Evolutionary conservation across 1,140 invertebrate genomes (phyloP).

Genomic region (Diorhabda carinulata): DNA sequence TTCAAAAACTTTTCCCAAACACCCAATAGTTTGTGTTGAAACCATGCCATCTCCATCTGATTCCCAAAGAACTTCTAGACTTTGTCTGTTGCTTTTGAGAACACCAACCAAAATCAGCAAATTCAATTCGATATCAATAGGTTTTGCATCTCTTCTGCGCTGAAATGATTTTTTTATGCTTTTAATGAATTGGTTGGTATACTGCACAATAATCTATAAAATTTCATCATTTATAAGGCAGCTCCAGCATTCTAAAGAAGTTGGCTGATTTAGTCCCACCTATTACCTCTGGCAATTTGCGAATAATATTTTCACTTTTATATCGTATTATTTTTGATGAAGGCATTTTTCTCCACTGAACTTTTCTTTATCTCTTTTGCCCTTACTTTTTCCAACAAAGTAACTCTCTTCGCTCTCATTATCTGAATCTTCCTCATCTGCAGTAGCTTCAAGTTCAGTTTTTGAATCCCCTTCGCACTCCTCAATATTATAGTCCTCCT

Average conservation of each 20-base stretch:
- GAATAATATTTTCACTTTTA: slow-evolving; percentile 15
- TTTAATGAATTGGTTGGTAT: slow-evolving; percentile 10
- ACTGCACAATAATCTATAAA: slow-evolving; percentile 8
- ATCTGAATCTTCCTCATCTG: slow-evolving; percentile 17
- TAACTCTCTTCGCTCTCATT: neutral
- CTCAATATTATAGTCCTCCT: neutral
- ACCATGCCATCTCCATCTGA: too few relatives aligned
- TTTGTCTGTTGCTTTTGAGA: too few relatives aligned
- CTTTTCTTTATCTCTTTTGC: slow-evolving; percentile 7
- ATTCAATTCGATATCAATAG: too few relatives aligned
- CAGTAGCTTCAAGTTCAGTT: neutral
- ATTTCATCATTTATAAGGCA: slow-evolving; percentile 19
- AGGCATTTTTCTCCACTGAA: neutral
- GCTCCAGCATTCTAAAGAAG: slow-evolving; percentile 20
- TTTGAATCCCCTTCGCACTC: neutral
- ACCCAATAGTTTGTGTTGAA: too few relatives aligned
- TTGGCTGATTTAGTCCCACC: slow-evolving; percentile 4
- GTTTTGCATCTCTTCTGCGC: slow-evolving; percentile 18
- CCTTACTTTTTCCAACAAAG: slow-evolving; percentile 14
- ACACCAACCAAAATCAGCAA: too few relatives aligned
- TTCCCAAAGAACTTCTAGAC: too few relatives aligned
- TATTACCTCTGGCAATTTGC: slow-evolving; percentile 10
- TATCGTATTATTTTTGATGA: slow-evolving; percentile 10
- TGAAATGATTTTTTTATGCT: slow-evolving; percentile 6
- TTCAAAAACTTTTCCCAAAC: too few relatives aligned